Evolutionary conservation across 1,140 invertebrate genomes (phyloP).

Genomic region (Pectinophora gossypiella): DNA sequence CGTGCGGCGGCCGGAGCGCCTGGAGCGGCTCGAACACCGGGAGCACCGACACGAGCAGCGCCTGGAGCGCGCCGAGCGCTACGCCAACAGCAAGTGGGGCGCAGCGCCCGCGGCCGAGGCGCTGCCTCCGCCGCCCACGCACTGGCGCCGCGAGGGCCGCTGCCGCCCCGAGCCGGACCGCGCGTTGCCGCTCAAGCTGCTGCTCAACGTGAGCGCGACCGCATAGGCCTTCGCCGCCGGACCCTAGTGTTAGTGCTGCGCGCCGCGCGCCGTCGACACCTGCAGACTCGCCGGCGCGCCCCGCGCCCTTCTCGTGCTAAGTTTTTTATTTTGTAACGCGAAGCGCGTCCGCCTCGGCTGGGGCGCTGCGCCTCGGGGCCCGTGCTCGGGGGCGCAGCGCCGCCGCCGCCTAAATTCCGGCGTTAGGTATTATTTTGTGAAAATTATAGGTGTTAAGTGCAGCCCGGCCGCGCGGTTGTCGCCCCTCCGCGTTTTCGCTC

Average conservation of each 20-base stretch:
- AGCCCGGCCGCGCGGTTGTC: slow-evolving; percentile 23
- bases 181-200: slow-evolving; percentile 56
- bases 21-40: slow-evolving; percentile 22
- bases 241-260: slow-evolving; percentile 55
- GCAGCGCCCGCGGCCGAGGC: slow-evolving; percentile 62
- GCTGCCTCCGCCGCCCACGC: slow-evolving; percentile 65
- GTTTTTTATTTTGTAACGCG: slow-evolving; percentile 62
- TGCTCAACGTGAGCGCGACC: slow-evolving; percentile 58
- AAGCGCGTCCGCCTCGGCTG: slow-evolving; percentile 31
- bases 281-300: slow-evolving; percentile 22
- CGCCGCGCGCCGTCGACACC: slow-evolving; percentile 21
- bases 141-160: slow-evolving; percentile 63
- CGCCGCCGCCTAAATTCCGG: slow-evolving; percentile 63
- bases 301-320: slow-evolving; percentile 57
- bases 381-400: slow-evolving; percentile 16
- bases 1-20: slow-evolving; percentile 30
- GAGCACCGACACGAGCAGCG: slow-evolving; percentile 33
- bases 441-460: slow-evolving; percentile 70
- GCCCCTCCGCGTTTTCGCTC: slow-evolving; percentile 17
- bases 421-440: slow-evolving; percentile 72
- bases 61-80: slow-evolving; percentile 38
- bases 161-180: slow-evolving; percentile 57
- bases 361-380: slow-evolving; percentile 20
- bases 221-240: slow-evolving; percentile 35
- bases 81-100: slow-evolving; percentile 71